Evolutionary conservation across 2,888 invertebrate species (phyloP).

Genomic region (Drosophila setosimentum): DNA sequence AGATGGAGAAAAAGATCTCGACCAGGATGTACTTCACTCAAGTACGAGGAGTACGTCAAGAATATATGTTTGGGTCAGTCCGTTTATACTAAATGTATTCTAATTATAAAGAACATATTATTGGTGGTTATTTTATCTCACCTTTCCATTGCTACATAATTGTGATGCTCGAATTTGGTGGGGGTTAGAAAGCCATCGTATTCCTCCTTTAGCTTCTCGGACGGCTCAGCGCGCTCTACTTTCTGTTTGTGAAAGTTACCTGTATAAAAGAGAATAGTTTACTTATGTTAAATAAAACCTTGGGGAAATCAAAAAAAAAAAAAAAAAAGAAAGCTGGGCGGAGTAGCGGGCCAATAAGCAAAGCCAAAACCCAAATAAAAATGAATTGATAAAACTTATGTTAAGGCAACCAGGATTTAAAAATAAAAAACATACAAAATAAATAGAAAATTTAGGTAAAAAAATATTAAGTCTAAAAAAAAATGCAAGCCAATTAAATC

Average conservation of each 20-base stretch:
- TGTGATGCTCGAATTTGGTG: conserved; percentile 91
- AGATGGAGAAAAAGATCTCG: not conserved
- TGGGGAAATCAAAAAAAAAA: not conserved
- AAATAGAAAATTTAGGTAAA: not conserved
- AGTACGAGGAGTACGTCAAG: not conserved
- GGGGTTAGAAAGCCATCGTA: conserved; percentile 85
- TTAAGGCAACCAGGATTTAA: not conserved
- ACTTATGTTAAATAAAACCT: not conserved
- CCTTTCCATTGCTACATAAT: conserved; percentile 90
- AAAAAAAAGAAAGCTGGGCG: not conserved
- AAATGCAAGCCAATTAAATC: not conserved
- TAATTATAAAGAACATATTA: not conserved
- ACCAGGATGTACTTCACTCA: not conserved
- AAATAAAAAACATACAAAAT: not conserved
- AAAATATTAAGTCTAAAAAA: not conserved
- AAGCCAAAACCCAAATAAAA: not conserved
- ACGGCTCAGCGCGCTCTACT: conserved; percentile 77
- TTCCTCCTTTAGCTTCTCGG: conserved; percentile 59
- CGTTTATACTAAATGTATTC: not conserved
- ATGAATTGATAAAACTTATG: too few relatives aligned
- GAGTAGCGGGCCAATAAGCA: not conserved
- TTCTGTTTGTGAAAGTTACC: conserved; percentile 83
- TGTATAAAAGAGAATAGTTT: conserved; percentile 25
- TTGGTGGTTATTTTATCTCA: conserved; percentile 62
- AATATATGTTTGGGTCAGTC: not conserved